These are phyloP conservation scores for Cryptoprocta ferox DNA, from an alignment of 2,797 vertebrate genomes.

Conservation along the genomic window DNA sequence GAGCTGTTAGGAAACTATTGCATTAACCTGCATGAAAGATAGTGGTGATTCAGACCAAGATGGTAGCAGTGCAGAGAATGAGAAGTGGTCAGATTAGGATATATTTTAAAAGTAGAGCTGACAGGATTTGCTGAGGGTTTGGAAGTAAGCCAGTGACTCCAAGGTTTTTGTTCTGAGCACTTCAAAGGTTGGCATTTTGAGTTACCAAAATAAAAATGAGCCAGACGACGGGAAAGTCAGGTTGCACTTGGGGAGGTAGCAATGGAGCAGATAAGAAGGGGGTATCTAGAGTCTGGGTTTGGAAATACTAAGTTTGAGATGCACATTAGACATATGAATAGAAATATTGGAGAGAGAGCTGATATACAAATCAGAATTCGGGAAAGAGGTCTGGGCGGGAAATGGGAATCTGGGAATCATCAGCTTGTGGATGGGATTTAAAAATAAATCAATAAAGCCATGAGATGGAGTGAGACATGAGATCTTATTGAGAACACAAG, in stretches of 20 bases:
- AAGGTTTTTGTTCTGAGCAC: neutral
- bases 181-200: neutral
- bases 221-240: neutral
- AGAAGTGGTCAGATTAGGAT: neutral
- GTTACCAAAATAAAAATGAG: neutral
- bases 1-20: neutral
- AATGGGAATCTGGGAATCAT: neutral
- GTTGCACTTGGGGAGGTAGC: neutral
- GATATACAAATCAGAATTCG: neutral
- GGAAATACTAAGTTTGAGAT: neutral
- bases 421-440: neutral
- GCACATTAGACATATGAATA: neutral
- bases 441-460: neutral
- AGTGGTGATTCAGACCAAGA: neutral
- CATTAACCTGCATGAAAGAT: neutral
- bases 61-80: neutral
- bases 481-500: neutral
- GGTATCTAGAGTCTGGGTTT: neutral
- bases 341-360: neutral
- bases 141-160: neutral
- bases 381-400: neutral
- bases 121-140: neutral
- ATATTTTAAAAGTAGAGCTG: neutral
- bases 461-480: neutral
- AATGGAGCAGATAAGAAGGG: neutral